These are phyloP conservation scores for Amphiprion clarkii DNA, from an alignment of 2,797 vertebrate genomes.

Conservation along the genomic window DNA sequence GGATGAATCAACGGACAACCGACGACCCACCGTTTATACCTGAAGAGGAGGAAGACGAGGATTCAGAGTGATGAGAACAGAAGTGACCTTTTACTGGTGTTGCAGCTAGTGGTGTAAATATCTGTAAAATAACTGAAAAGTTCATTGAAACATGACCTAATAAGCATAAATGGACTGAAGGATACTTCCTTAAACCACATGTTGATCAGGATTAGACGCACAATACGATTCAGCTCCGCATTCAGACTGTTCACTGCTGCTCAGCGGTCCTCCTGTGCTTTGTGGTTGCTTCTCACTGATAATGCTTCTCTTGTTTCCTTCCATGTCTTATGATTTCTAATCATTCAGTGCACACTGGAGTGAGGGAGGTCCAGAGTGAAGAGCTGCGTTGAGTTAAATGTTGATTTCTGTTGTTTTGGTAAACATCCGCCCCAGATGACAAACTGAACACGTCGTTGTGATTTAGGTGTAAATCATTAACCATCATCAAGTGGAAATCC, in stretches of 20 bases:
- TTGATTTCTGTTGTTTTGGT: neutral
- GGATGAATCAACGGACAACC: accelerated
- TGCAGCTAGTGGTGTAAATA: constrained; percentile 47
- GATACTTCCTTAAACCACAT: constrained; percentile 9
- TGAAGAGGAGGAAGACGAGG: constrained; percentile 43
- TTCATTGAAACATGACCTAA: constrained; percentile 25
- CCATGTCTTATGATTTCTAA: constrained; percentile 10
- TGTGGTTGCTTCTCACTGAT: constrained; percentile 23
- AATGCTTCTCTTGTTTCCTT: constrained; percentile 4
- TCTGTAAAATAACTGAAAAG: constrained; percentile 39
- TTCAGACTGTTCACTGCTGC: constrained; percentile 33
- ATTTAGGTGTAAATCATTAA: constrained; percentile 4
- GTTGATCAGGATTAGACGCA: constrained; percentile 11
- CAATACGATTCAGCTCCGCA: neutral
- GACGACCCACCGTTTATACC: constrained; percentile 55
- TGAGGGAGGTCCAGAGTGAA: neutral
- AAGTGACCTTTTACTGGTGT: constrained; percentile 50
- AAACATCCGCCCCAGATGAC: neutral
- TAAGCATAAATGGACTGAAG: constrained; percentile 28
- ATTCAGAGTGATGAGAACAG: constrained; percentile 60
- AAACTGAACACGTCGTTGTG: constrained; percentile 16
- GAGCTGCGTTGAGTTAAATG: neutral
- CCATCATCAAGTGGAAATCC: neutral
- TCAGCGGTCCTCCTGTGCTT: constrained; percentile 27
- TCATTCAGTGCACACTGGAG: constrained; percentile 24